Base-by-base conservation (phyloP, 1,140 invertebrate genomes). In the Lineus longissimus region DNA sequence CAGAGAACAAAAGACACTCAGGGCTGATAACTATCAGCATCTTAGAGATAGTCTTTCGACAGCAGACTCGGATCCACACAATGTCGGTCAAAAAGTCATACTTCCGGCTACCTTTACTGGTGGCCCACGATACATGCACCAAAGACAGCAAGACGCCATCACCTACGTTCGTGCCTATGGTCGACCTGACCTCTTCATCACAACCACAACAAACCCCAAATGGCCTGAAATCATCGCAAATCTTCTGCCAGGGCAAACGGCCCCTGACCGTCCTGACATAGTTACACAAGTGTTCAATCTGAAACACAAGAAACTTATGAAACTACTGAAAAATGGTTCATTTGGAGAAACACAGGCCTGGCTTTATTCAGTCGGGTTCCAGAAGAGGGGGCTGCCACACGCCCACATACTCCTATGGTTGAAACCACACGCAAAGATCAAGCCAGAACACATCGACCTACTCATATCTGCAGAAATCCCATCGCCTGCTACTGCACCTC, bases 361-460 rank as follows among this genome's bases (percentile, higher is more conserved):
- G 47, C n/a, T 51, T 4, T 80, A 81, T 62, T 67, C 73, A 23
- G 63, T 86, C 45, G 84, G 87, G 71, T 86, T 81, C 76, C 83
- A 85, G 71, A 85, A 85, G 69, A 70, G 82, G 62, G 82, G 84
- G 11, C 67, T 85, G 30, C 82, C 84, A 0, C 85, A 86, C 80
- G 75, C 72, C 6, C 85, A 85, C 68, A 81, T 86, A 61, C 83
- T n/a, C 79, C 69, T n/a, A 61, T 70, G 2, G 83, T 75, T 67
- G 67, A 62, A 15, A 77, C 77, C 2, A 70, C 79, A 61, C 80
- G 79, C 36, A 6, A 51, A n/a, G 15, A 36, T 36, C 4, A 51
- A 4, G n/a, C 47, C 47, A 6, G 47, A 51, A 7, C 6, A 51
- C 47, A 51, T 51, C 4, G 47, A 51, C 47, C 4, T 7, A 51